These are phyloP conservation scores for Cephalopterus ornatus DNA, from an alignment of 2,113 vertebrate genomes.

Conservation along the genomic window DNA sequence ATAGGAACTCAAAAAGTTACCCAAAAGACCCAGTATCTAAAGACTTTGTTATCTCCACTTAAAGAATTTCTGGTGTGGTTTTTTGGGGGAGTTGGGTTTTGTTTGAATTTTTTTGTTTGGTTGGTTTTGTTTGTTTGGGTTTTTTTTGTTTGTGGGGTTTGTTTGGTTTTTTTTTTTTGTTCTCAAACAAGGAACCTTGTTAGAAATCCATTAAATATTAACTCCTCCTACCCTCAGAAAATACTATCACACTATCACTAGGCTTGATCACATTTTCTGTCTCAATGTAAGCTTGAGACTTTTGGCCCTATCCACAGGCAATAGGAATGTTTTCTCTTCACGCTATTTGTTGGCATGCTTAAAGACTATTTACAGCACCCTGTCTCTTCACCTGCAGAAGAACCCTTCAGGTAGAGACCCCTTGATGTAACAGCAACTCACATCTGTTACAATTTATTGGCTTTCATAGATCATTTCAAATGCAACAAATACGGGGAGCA, in stretches of 20 bases:
- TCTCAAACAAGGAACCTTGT: neutral
- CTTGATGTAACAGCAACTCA: neutral
- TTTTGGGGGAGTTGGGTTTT: neutral
- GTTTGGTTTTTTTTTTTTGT: neutral
- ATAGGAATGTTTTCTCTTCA: neutral
- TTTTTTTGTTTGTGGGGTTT: too few relatives aligned
- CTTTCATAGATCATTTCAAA: neutral
- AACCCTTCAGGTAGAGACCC: neutral
- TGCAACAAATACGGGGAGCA: neutral
- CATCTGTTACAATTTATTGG: neutral
- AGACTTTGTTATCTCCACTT: neutral
- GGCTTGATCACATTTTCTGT: neutral
- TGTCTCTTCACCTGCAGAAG: neutral
- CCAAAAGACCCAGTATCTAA: neutral
- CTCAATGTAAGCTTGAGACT: neutral
- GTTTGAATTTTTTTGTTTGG: too few relatives aligned
- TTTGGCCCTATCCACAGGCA: neutral
- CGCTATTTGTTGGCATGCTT: neutral
- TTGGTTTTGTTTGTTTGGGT: too few relatives aligned
- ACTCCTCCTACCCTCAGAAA: neutral
- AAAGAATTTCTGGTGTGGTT: neutral
- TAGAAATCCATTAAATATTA: neutral
- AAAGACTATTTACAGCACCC: neutral
- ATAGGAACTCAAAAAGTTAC: neutral
- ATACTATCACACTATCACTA: neutral